Evolutionary conservation across 1,140 invertebrate species (phyloP), one percentile per base, ranked within the genome.

Genomic region (Thaumatotibia leucotreta): DNA sequence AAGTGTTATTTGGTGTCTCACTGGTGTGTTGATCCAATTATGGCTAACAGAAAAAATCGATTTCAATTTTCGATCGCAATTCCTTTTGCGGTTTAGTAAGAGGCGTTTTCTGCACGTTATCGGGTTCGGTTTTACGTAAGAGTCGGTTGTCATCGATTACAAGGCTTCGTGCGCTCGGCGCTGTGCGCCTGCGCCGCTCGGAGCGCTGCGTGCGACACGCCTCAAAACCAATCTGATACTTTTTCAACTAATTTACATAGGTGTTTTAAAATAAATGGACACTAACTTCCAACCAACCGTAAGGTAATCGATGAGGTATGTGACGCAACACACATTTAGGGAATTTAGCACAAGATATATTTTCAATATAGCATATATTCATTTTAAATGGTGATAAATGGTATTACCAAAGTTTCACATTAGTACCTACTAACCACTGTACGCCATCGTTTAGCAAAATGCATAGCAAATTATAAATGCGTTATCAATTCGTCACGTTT

Each of bases 71-170:
- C 52, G 52, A 58, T 58, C 24, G 52, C 52, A 29, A 58, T 58
- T 58, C 52, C 22, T 14, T 27, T 58, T 58, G 52, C 52, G 52
- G 52, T 58, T 58, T 58, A 58, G 52, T 58, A 58, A 58, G 52
- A 58, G 50, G 50, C 50, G 52, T 58, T 58, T 58, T 58, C 23
- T 58, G 52, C 52, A 58, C 52, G 61, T 35, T 63, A 63, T 35
- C 35, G 76, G 58, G 20, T 68, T 66, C 22, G 61, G 62, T 32
- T 74, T 52, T 71, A 69, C 69, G 72, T 74, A 74, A 74, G 10
- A 62, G 68, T 63, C 33, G 67, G 66, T 68, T 74, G 72, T 74
- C 69, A 65, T 66, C 66, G 66, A 71, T 74, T 74, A 71, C 66
- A 67, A 65, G 58, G 61, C 50, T 39, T 63, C 68, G 64, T 70